Evolutionary conservation across 2,888 invertebrate genomes (phyloP), one percentile per base, ranked within the genome.

Genomic region (Myathropa florea): DNA sequence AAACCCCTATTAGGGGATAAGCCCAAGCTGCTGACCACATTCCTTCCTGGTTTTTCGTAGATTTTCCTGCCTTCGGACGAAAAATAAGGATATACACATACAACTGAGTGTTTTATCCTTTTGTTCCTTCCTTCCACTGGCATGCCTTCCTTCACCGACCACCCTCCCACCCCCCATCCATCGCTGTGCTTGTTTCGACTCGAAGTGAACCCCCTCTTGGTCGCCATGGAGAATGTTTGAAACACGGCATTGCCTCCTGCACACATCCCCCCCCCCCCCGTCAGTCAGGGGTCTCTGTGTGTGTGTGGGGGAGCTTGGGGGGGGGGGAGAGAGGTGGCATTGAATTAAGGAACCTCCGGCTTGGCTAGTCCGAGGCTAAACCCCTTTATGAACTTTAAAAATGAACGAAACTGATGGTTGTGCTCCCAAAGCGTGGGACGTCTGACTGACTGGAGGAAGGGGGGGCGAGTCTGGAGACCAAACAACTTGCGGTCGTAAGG

Each of bases 1-100:
- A 53, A 61, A 72, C 61, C 53, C 63, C 72, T 72, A 72, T 61
- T 63, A 61, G n/a, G 33, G 61, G 72, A 72, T 53, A 72, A 72
- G 53, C 61, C 53, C 46, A 14, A 33, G 72, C 30, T 63, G 72
- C 61, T 72, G 72, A 72, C 72, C 72, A 53, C 72, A 72, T 53
- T 72, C 30, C 57, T 23, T 57, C 57, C 24, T 24, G 23, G 23
- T 24, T 55, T n/a, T 23, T 24, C 4, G 10, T 55, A 3, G 21
- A 14, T 55, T 23, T 12, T 39, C 3, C 14, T 4, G 4, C 39
- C 39, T 12, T 14, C 36, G 18, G 46, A 9, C 2, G 14, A 12
- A 24, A 24, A 57, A 14, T 57, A 24, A 14, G 24, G 24, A 23
- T 57, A 24, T 24, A 57, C 23, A 57, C 12, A 57, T 4, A 57